These are phyloP conservation scores for Pomatostomus ruficeps DNA, from an alignment of 2,113 vertebrate species.

Conservation along the genomic window DNA sequence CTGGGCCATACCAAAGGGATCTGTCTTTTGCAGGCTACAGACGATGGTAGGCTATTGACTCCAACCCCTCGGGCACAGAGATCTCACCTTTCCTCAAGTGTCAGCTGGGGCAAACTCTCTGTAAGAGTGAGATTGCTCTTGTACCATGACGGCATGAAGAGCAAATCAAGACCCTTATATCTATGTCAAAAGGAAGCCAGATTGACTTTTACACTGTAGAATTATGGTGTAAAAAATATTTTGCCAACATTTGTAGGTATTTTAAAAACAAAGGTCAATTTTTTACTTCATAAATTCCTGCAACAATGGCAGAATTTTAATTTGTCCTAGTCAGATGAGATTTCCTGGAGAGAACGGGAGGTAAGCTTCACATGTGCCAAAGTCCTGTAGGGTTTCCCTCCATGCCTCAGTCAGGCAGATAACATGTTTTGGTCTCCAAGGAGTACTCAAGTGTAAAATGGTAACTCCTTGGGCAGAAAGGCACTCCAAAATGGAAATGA, in stretches of 20 bases:
- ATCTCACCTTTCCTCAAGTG: neutral
- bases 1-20: neutral
- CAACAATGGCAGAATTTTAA: neutral
- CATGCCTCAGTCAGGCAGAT: neutral
- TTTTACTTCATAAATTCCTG: neutral
- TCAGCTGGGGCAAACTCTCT: neutral
- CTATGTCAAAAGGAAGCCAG: neutral
- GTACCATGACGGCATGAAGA: accelerated
- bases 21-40: neutral
- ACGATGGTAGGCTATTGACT: neutral
- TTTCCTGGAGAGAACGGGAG: neutral
- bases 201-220: neutral
- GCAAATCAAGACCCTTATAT: neutral
- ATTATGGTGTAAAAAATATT: neutral
- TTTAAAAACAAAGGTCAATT: neutral
- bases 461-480: neutral
- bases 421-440: neutral
- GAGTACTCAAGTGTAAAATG: neutral
- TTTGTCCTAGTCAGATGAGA: neutral
- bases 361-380: neutral
- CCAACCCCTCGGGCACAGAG: neutral
- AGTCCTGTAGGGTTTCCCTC: neutral
- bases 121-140: neutral
- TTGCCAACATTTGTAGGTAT: neutral
- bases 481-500: slow-evolving; percentile 19